phyloP scores from a whole-genome alignment of 2,797 vertebrate species.

The Micropoecilia bifurca region DNA sequence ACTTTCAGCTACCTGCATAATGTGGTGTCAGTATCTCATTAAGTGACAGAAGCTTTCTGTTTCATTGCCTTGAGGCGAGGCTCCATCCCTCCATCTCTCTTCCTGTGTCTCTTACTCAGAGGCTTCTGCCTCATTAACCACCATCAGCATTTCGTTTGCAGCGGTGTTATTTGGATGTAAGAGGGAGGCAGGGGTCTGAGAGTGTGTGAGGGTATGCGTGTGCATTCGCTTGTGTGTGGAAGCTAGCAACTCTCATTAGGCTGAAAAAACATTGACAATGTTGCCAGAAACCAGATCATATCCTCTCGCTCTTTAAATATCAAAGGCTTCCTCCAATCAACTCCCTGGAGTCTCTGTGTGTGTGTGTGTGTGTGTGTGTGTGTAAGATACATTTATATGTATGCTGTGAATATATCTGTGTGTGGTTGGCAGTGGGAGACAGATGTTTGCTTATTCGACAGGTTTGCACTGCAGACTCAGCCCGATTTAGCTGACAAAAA shows the following conservation, averaged over 20 bases:
- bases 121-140: conserved; percentile 79
- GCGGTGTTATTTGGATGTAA: conserved; percentile 68
- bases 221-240: conserved; percentile 23
- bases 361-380: conserved; percentile 26
- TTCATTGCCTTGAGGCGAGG: conserved; percentile 48
- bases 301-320: conserved; percentile 69
- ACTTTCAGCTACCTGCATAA: conserved; percentile 63
- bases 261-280: conserved; percentile 76
- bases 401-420: conserved; percentile 23
- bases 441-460: conserved; percentile 85
- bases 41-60: conserved; percentile 60
- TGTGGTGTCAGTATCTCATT: conserved; percentile 64
- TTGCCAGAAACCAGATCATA: conserved; percentile 66
- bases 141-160: conserved; percentile 78
- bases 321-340: conserved; percentile 72
- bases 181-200: conserved; percentile 50
- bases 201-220: conserved; percentile 15
- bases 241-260: conserved; percentile 78
- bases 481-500: conserved; percentile 67
- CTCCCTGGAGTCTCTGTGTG: conserved; percentile 37
- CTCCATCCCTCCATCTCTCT: conserved; percentile 42
- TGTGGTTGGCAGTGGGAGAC: conserved; percentile 56
- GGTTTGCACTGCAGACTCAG: conserved; percentile 73
- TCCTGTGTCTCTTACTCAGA: conserved; percentile 62
- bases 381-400: conserved; percentile 12